phyloP scores from a whole-genome alignment of 2,797 vertebrate species.

The Glyptemys insculpta region DNA sequence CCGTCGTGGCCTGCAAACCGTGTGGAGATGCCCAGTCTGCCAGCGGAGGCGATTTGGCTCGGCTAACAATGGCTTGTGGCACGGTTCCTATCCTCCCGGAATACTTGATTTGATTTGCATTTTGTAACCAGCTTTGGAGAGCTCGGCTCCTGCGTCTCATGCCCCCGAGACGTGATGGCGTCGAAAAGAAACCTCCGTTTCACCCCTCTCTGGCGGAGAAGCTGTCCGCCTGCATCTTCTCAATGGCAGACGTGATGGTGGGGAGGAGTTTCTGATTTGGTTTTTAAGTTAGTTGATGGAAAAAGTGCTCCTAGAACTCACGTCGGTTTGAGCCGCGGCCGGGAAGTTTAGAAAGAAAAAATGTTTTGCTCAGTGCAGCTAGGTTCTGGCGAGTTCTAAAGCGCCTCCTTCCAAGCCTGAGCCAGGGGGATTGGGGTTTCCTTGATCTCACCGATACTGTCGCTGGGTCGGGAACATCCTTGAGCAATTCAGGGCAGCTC shows the following conservation, averaged over 20 bases:
- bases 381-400: neutral
- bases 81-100: conserved; percentile 66
- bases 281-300: conserved; percentile 32
- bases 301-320: neutral
- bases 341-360: neutral
- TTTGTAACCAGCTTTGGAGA: conserved; percentile 63
- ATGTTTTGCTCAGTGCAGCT: neutral
- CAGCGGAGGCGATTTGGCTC: neutral
- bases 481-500: neutral
- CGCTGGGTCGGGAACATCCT: conserved; percentile 46
- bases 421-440: conserved; percentile 54
- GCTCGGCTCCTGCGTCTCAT: conserved; percentile 59
- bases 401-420: conserved; percentile 2
- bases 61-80: too few relatives aligned
- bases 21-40: neutral
- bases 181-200: conserved; percentile 9
- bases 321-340: neutral
- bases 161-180: conserved; percentile 58
- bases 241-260: conserved; percentile 29
- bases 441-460: conserved; percentile 54
- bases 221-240: too few relatives aligned
- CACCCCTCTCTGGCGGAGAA: neutral
- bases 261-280: neutral
- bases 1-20: neutral
- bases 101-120: conserved; percentile 72